These are phyloP conservation scores for Lathamus discolor DNA, from an alignment of 2,113 vertebrate species.

Conservation along the genomic window DNA sequence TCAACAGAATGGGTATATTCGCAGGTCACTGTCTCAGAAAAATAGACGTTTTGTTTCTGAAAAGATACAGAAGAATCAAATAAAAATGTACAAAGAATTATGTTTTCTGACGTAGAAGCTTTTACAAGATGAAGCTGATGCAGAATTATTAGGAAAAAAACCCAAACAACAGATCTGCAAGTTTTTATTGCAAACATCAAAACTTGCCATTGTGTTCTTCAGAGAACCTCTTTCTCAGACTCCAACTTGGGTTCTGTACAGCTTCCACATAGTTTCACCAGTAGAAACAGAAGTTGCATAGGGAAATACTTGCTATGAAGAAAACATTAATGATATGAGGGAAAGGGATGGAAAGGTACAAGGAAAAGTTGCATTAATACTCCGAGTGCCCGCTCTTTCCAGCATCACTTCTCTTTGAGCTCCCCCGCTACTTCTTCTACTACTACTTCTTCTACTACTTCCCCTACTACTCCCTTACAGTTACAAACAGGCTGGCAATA, in stretches of 20 bases:
- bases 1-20: not conserved
- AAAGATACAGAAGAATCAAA: not conserved
- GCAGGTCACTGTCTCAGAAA: not conserved
- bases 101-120: not conserved
- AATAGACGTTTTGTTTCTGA: not conserved
- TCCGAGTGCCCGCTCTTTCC: not conserved
- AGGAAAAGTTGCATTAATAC: not conserved
- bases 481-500: not conserved
- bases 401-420: not conserved
- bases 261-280: not conserved
- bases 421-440: not conserved
- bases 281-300: not conserved
- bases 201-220: not conserved
- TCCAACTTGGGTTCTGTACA: not conserved
- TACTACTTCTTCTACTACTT: not conserved
- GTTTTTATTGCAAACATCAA: not conserved
- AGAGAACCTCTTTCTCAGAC: not conserved
- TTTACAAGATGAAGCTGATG: not conserved
- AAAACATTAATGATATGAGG: not conserved
- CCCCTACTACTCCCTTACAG: not conserved
- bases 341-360: not conserved
- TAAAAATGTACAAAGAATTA: not conserved
- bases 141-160: not conserved
- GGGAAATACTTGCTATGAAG: not conserved
- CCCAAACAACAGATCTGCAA: not conserved